Evolutionary conservation across 37 sponge, comb jelly and placozoan genomes (phyloP), one percentile per base, ranked within the genome.

Genomic region (Crambe crambe): DNA sequence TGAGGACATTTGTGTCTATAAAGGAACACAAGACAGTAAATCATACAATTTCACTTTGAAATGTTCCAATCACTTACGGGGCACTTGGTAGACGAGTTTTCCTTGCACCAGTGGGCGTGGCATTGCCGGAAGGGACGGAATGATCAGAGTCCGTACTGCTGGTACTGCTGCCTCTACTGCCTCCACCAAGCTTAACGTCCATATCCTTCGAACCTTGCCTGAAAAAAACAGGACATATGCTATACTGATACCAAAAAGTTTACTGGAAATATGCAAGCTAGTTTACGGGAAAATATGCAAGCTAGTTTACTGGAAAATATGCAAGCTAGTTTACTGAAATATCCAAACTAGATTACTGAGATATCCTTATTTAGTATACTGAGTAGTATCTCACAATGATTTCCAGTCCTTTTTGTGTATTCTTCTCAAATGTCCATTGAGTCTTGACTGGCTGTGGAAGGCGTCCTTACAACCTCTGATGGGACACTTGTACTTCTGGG

Each of bases 351-450:
- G 12, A 15, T 15, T 47, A 47, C 51, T 47, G 51, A 47, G 51
- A 6, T 15, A 6, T 47, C 51, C 6, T n/a, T n/a, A 58, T 23
- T 9, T 31, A 65, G 35, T 65, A 65, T 65, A 30, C 66, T 31
- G 66, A 65, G 35, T 34, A 31, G 61, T 60, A 25, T 60, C 87
- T 59, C 42, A 87, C 87, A 87, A 18, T 70, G 75, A 61, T 65
- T 88, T 88, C 71, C 77, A 70, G 54, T 88, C 83, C 17, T 76
- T 88, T 44, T 88, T 88, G 83, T 88, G 88, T 5, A 88, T 65
- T 56, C 66, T 88, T 36, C 78, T 67, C 26, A 88, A 70, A 66
- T 88, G 88, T 25, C 88, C 83, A 40, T 88, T 88, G 30, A 88
- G 78, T 22, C 83, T 31, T 37, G 88, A 81, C 31, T 88, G 88